Base-by-base conservation (phyloP, 2,113 vertebrate genomes). In the Phaethon lepturus region DNA sequence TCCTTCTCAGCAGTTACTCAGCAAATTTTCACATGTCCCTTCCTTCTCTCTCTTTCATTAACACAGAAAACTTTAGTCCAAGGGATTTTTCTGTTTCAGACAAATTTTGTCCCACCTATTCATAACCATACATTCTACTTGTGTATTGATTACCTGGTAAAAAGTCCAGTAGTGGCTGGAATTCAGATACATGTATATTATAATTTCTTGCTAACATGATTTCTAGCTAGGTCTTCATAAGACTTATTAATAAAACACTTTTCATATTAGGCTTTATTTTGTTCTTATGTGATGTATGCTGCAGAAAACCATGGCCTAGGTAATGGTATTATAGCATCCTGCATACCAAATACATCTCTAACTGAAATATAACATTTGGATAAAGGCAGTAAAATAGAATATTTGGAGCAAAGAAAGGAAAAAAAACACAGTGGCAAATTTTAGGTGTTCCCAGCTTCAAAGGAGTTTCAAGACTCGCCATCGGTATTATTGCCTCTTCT, bases 291-390 rank as follows among this genome's bases (percentile, higher is more conserved):
- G 20, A 62, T 4, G 1, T 13, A 23, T 6, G 19, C 10, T 56
- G 31, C 35, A 67, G 3, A 3, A 56, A 73, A 40, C 11, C 42
- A 24, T 13, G 24, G 4, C 17, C 29, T 35, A 47, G 12, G 9
- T 33, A 29, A 9, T 33, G 35, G 11, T 58, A 19, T 33, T 77
- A 35, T 2, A 47, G 28, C 2, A 45, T 28, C 31, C 59, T 52
- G 17, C 9, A 15, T 2, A 45, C n/a, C 35, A 78, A 9, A 17
- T 33, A 33, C 14, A n/a, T 38, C 31, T 79, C 0, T 0, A 66
- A 38, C 19, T 35, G 44, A 71, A 73, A 28, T 19, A 17, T 2
- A 62, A 50, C 13, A 26, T 68, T 40, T 63, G 22, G 9, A 24
- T 62, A 58, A 58, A 84, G 7, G 9, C 33, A 50, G 10, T 28